Evolutionary conservation across 2,888 invertebrate genomes (phyloP), one percentile per base, ranked within the genome.

Genomic region (Drosophila lutescens): DNA sequence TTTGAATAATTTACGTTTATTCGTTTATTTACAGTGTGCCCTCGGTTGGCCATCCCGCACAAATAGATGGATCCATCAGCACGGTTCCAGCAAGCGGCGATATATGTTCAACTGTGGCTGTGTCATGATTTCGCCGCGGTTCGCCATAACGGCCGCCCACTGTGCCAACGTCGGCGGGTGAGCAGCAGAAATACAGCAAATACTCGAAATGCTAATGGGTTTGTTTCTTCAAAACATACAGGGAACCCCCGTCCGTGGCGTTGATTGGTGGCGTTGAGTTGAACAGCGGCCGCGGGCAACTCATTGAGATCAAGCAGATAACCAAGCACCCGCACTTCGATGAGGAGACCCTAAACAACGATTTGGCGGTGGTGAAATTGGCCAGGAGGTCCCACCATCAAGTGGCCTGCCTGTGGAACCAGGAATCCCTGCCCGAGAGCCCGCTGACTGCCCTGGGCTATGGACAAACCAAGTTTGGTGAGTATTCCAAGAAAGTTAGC

Each of bases 121-220:
- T 40, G 73, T 74, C 2, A 32, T 77, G 32, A 60, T 77, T 36
- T 43, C 69, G 2, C 34, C 46, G 12, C 49, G 43, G 38, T 74
- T 62, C 30, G 76, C 65, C 15, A 23, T 77, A 55, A 76, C 77
- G 36, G 77, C 70, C 1, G 77, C 76, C n/a, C 77, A 77, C 60
- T 77, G 76, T 61, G 53, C 74, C 23, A 65, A 15, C 12, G 15
- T 77, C 23, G 60, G 63, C 10, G 76, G 76, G 76, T 76, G 49
- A 72, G 56, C 36, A 43, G 44, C 8, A 23, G 44, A 20, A 40
- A 17, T 4, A 10, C n/a, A 10, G 36, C 20, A 15, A 49, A 38
- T 34, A 70, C 23, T 36, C 54, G 41, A 57, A 46, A 54, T 59
- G 60, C 53, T 75, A 67, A 60, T 66, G 20, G 13, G 15, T 13